These are phyloP conservation scores for Plagodis dolabraria DNA, from an alignment of 2,888 invertebrate genomes.

Conservation along the genomic window DNA sequence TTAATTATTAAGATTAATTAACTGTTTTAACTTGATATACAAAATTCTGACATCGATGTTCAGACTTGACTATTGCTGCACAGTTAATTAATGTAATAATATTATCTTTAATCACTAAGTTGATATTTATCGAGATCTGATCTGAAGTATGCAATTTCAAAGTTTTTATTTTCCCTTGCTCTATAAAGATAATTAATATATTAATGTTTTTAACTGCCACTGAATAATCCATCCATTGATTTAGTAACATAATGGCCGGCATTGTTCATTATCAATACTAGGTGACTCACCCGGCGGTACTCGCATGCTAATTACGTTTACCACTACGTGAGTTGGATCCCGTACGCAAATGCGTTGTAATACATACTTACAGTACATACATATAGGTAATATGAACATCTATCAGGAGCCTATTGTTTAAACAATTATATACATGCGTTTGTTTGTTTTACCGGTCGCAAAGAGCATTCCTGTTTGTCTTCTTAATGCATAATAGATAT, in stretches of 20 bases:
- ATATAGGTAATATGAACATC: neutral
- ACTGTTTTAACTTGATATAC: too few species aligned
- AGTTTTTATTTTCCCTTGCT: conserved; percentile 2
- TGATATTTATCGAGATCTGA: too few species aligned
- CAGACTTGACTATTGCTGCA: too few species aligned
- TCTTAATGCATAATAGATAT: too few species aligned
- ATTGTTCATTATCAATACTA: conserved; percentile 51
- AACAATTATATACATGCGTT: too few species aligned
- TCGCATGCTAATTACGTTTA: conserved; percentile 50
- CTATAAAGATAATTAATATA: conserved; percentile 1
- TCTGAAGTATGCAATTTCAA: neutral
- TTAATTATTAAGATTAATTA: too few species aligned
- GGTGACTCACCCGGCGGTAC: conserved; percentile 54
- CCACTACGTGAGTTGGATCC: conserved; percentile 51
- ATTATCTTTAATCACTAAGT: too few species aligned
- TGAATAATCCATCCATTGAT: conserved; percentile 26
- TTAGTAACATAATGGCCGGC: conserved; percentile 33
- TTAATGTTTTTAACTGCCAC: neutral
- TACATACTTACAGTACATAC: too few species aligned
- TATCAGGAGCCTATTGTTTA: neutral
- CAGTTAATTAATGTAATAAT: too few species aligned
- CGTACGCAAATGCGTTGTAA: conserved; percentile 28
- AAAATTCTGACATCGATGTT: too few species aligned
- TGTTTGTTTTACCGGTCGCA: too few species aligned
- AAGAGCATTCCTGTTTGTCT: too few species aligned